These are phyloP conservation scores for Poeciliopsis gracilis DNA, from an alignment of 2,797 vertebrate species.

Conservation along the genomic window DNA sequence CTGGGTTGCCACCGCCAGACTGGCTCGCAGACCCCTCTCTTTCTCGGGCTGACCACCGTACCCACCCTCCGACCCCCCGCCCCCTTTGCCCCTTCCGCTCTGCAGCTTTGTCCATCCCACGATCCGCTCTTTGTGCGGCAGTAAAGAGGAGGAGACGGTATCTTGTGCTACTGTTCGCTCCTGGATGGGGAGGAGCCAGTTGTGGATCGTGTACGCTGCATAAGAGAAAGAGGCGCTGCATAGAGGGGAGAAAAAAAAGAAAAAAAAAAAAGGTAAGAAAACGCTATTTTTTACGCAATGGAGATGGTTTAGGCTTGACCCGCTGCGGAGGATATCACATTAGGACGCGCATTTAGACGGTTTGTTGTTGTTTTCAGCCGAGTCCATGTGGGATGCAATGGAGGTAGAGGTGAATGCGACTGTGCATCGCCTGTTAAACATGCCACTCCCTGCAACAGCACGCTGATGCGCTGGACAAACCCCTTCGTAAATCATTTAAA, in stretches of 20 bases:
- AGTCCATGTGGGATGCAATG: constrained; percentile 1
- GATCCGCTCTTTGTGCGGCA: constrained; percentile 53
- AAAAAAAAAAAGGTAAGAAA: constrained; percentile 62
- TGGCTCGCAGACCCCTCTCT: constrained; percentile 38
- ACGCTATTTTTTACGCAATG: constrained; percentile 65
- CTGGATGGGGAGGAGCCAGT: constrained; percentile 81
- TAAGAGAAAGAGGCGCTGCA: constrained; percentile 63
- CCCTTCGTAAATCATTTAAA: constrained; percentile 54
- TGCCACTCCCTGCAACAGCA: constrained; percentile 85
- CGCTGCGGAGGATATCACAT: constrained; percentile 14
- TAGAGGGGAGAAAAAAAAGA: constrained; percentile 22
- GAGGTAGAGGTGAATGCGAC: constrained; percentile 57
- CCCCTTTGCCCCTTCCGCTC: constrained; percentile 18
- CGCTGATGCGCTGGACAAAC: constrained; percentile 69
- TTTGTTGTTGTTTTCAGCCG: background rate
- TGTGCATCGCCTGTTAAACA: constrained; percentile 64
- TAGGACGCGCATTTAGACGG: constrained; percentile 15
- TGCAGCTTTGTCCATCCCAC: constrained; percentile 15
- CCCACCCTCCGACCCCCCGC: background rate
- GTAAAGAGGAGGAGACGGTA: constrained; percentile 37
- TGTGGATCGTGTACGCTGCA: constrained; percentile 70
- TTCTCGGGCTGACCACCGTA: constrained; percentile 12
- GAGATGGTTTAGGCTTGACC: constrained; percentile 48
- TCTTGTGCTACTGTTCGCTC: constrained; percentile 61
- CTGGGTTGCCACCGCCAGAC: background rate